A percentile compares a stretch with the other conserved stretches of the same genome.
These are phyloP conservation scores for Ornithoptera alexandrae DNA, from an alignment of 2,888 invertebrate species.

Conservation along the genomic window DNA sequence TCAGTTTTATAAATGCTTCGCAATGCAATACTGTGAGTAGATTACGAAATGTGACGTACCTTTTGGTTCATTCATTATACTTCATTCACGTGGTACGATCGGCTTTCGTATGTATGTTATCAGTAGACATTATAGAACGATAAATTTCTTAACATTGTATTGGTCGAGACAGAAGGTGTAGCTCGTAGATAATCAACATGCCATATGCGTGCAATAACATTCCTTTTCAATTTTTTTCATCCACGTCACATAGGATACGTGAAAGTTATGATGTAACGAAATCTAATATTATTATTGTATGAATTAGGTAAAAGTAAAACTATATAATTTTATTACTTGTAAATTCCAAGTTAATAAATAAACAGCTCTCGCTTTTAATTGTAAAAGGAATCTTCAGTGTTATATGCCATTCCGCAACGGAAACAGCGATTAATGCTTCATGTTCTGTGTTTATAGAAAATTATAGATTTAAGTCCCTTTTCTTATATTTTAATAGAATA, in stretches of 20 bases:
- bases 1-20: not conserved
- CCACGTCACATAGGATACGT: not conserved
- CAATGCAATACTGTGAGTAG: not conserved
- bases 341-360: too few relatives aligned
- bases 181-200: not conserved
- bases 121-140: slow-evolving; percentile 1
- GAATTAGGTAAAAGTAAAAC: not conserved
- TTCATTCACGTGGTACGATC: not conserved
- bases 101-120: not conserved
- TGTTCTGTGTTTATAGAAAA: too few relatives aligned
- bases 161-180: slow-evolving; percentile 6
- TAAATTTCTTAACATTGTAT: slow-evolving; percentile 7
- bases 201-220: not conserved
- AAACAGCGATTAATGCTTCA: too few relatives aligned
- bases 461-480: too few relatives aligned
- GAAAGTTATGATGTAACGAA: not conserved
- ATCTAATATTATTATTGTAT: not conserved
- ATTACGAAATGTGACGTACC: not conserved
- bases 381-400: too few relatives aligned
- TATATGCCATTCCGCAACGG: too few relatives aligned
- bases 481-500: too few relatives aligned
- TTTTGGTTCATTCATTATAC: not conserved
- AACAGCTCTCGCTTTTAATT: too few relatives aligned
- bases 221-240: not conserved
- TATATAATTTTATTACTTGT: too few relatives aligned